Base-by-base conservation (phyloP, 2,888 invertebrate species). In the Agonopterix subpropinquella region DNA sequence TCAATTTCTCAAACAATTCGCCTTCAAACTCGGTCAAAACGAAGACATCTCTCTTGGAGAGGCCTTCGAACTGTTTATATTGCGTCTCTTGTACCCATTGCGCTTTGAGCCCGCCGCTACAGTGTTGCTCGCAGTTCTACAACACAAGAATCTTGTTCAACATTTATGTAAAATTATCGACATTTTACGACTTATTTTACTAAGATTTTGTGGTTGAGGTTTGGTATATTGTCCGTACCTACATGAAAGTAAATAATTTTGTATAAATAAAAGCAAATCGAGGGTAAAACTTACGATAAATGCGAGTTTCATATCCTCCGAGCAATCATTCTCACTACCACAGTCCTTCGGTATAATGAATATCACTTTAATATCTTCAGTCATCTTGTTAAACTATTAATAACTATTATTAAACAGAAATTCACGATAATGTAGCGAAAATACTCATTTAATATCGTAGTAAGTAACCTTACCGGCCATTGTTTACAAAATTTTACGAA, bases 21-120 rank as follows among this genome's bases (percentile, higher is more conserved):
- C 96, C 96, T 56, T 91, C 89, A 80, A 98, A 97, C 43, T 91
- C 88, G 50, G 95, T 92, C 66, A 96, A 88, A 0, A 98, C 91
- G 70, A 96, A 94, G 1, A 96, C 92, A 82, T 95, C 93, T 57
- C 90, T 92, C 58, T 91, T 91, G 0, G 83, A 83, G 2, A 91
- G 70, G 15, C 92, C 92, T 8, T 89, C 89, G 42, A 92, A 89
- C 8, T 91, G 77, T 1, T 88, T 77, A 54, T 92, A 92, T 10
- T 92, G 84, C 3, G 80, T 75, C 64, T 93, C 92, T 8, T 85
- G 84, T 1, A 94, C 84, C 93, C 95, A 96, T 36, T 70, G 69
- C 0, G 92, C 90, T 54, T 83, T 76, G 1, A 93, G 80, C 2
- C 91, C 90, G 57, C 81, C 81, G 1, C 82, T 79, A 4, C 76